A percentile compares a stretch with the other conserved stretches of the same genome.
Evolutionary conservation across 2,797 vertebrate genomes (phyloP).

Genomic region (Okamejei kenojei): DNA sequence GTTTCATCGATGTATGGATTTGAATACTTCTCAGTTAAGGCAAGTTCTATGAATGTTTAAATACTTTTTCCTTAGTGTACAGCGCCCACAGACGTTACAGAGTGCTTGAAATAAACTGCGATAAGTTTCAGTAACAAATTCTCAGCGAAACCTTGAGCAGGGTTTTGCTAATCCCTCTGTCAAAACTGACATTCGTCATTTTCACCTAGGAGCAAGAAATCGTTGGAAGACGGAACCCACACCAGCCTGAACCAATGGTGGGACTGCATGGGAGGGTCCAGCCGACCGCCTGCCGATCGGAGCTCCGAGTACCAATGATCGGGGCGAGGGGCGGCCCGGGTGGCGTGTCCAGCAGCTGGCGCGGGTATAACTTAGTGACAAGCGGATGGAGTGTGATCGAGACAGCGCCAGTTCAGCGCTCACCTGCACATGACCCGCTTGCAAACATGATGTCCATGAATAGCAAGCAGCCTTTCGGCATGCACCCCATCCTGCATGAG

Average conservation of each 20-base stretch:
- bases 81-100: background rate
- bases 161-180: background rate
- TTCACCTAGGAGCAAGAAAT: constrained; percentile 28
- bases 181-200: constrained; percentile 18
- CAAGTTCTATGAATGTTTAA: background rate
- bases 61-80: background rate
- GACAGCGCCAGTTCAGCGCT: constrained; percentile 49
- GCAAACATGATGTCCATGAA: constrained; percentile 87
- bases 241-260: constrained; percentile 42
- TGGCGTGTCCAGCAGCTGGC: constrained; percentile 17
- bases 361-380: constrained; percentile 34
- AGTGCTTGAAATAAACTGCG: background rate
- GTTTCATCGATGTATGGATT: background rate
- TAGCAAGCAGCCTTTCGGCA: constrained; percentile 85
- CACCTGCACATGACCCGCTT: constrained; percentile 29
- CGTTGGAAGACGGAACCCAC: constrained; percentile 45
- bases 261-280: background rate
- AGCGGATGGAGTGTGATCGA: constrained; percentile 2
- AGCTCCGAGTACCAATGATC: constrained; percentile 47
- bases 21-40: background rate
- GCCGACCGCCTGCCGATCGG: constrained; percentile 41
- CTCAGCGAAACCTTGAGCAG: background rate
- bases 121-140: background rate
- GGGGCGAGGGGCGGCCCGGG: constrained; percentile 40
- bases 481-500: constrained; percentile 86